Conservation (phyloP, 2,113 vertebrate species). For the Pterophyllum scalare region DNA sequence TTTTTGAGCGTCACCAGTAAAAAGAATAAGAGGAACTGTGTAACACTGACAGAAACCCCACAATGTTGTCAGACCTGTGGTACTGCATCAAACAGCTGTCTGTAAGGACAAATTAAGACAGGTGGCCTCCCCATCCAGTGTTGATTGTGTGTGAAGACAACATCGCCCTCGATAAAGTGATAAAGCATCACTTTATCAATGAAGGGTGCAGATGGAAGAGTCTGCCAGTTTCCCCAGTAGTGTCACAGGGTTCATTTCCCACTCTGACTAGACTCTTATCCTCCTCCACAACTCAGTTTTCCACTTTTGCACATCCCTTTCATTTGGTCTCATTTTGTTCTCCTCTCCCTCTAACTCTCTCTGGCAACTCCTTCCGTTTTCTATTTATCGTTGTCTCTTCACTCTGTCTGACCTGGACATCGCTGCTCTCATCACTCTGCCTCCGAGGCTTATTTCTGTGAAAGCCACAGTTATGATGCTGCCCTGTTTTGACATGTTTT, state of each 20-base stretch:
- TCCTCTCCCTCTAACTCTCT: conserved; percentile 7
- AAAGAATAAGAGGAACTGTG: not conserved
- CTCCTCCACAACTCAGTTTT: conserved; percentile 28
- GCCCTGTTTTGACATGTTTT: conserved; percentile 62
- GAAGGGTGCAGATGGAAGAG: not conserved
- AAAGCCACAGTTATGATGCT: conserved; percentile 39
- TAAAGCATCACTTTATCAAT: not conserved
- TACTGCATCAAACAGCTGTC: conserved; percentile 34
- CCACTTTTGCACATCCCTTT: conserved; percentile 21
- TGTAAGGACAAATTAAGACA: not conserved
- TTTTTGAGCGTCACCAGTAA: not conserved
- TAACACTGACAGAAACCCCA: not conserved
- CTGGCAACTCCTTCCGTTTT: conserved; percentile 13
- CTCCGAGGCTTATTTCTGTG: conserved; percentile 42
- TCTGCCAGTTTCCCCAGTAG: conserved; percentile 13
- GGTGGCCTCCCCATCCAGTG: not conserved
- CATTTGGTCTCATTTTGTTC: conserved; percentile 26
- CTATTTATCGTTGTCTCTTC: conserved; percentile 10
- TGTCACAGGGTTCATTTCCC: conserved; percentile 49
- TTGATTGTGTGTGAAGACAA: conserved; percentile 5
- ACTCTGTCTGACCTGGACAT: conserved; percentile 28
- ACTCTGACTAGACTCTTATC: not conserved
- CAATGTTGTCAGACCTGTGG: not conserved
- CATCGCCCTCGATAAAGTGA: not conserved
- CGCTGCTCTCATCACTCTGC: conserved; percentile 39